These are phyloP conservation scores for Buathra laborator DNA, from an alignment of 2,888 invertebrate genomes.

Conservation along the genomic window DNA sequence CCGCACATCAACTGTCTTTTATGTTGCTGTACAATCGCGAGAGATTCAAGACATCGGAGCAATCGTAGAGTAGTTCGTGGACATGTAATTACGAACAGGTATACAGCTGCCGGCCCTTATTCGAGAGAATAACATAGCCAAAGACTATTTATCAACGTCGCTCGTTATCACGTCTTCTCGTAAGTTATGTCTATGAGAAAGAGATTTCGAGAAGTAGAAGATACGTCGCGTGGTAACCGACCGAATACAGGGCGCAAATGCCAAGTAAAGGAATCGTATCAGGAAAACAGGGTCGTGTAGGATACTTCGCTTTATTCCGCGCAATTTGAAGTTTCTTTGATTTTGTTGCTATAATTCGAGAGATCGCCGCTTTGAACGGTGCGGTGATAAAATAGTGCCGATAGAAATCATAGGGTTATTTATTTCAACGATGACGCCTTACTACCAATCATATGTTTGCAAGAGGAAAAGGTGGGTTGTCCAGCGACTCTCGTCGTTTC, in stretches of 20 bases:
- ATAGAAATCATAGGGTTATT: constrained; percentile 39
- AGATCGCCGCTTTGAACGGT: background rate
- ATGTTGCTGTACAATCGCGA: constrained; percentile 73
- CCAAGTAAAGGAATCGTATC: background rate
- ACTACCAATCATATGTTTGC: constrained; percentile 33
- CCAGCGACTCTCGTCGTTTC: constrained; percentile 9
- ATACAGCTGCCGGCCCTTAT: constrained; percentile 42
- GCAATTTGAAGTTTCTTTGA: background rate
- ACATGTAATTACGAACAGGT: constrained; percentile 59
- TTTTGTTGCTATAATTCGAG: background rate
- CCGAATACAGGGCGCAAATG: background rate
- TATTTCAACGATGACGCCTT: background rate
- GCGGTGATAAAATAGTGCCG: background rate
- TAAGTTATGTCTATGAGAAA: constrained; percentile 67
- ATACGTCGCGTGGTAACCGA: constrained; percentile 7
- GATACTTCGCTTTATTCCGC: background rate
- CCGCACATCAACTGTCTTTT: constrained; percentile 7
- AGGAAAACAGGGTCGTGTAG: background rate
- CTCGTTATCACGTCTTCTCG: constrained; percentile 74
- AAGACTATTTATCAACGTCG: constrained; percentile 78
- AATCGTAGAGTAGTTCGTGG: constrained; percentile 63
- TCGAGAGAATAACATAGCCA: constrained; percentile 53
- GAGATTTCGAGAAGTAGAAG: constrained; percentile 52
- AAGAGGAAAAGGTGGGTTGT: constrained; percentile 34
- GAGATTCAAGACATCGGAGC: constrained; percentile 72